Evolutionary conservation across 1,140 invertebrate genomes (phyloP), one percentile per base, ranked within the genome.

Genomic region (Danaus plexippus): DNA sequence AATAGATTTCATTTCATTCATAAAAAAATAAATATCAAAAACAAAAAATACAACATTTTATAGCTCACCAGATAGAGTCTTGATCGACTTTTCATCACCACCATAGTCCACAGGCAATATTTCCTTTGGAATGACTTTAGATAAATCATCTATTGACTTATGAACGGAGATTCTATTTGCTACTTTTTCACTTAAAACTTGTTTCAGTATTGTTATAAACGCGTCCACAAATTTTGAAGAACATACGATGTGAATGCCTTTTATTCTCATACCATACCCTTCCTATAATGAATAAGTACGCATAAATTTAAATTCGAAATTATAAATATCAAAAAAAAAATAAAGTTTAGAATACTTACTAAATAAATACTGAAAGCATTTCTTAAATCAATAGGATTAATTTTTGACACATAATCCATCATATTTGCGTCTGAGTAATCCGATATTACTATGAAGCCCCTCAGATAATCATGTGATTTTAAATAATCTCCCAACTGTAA

Each of bases 211-310:
- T 15, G 72, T 69, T 12, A 89, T 59, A 43, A 89, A 55, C 48
- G 75, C 78, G 56, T 89, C 88, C 9, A 88, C 66, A 57, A 86
- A 87, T 43, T 71, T 71, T 9, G 87, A 87, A 0, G 83, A 77
- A 65, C 87, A 83, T 46, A 89, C 65, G 58, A 90, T 89, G 68
- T 92, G 89, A 50, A 91, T 87, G 9, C 88, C 89, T 72, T 90
- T 90, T 59, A 91, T 85, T 72, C 90, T 87, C 40, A 88, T 75
- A 2, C 90, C 90, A 47, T 90, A 54, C 11, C 45, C 44, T 6
- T 54, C 53, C 53, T 54, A 40, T 11, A 47, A 47, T 42, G 9
- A 50, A 42, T n/a, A 45, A 42, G 15, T 15, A 15, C 15, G 15
- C 11, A 22, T 22, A 45, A 45, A 47, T 56, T 42, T 48, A 43